Evolutionary conservation across 2,113 vertebrate species (phyloP).

Genomic region (Plecturocebus donacophilus): DNA sequence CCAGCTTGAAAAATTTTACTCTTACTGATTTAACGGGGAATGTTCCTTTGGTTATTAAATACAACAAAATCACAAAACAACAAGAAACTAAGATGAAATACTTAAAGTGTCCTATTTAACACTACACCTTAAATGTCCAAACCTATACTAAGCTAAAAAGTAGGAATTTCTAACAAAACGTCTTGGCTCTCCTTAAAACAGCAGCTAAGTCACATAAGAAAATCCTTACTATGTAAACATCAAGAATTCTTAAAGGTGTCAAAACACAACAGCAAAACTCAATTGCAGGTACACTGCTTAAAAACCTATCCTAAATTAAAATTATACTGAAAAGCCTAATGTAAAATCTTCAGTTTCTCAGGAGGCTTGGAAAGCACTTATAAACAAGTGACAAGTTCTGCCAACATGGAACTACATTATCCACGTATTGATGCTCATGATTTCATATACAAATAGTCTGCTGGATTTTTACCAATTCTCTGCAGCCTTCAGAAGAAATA

Average conservation of each 20-base stretch:
- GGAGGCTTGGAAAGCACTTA: conserved; percentile 39
- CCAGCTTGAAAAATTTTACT: conserved; percentile 56
- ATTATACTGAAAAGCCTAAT: conserved; percentile 29
- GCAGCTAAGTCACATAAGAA: conserved; percentile 77
- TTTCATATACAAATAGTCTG: not conserved
- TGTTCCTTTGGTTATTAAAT: conserved; percentile 78
- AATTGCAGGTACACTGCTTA: conserved; percentile 59
- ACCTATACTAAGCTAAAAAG: conserved; percentile 62
- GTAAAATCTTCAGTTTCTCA: not conserved
- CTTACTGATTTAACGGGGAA: conserved; percentile 67
- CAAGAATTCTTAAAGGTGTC: conserved; percentile 43
- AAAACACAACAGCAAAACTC: conserved; percentile 72
- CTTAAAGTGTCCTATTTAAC: conserved; percentile 65
- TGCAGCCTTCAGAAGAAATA: conserved; percentile 46
- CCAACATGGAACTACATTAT: not conserved
- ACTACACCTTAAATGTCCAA: conserved; percentile 75
- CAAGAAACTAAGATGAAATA: conserved; percentile 65
- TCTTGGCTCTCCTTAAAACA: conserved; percentile 71
- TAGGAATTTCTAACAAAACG: conserved; percentile 75
- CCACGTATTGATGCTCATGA: not conserved
- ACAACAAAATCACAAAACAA: conserved; percentile 72
- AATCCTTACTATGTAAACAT: conserved; percentile 80
- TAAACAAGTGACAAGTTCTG: not conserved
- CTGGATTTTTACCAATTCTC: not conserved
- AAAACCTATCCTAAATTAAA: conserved; percentile 46